phyloP scores from a whole-genome alignment of 1,140 invertebrate genomes.

The Diabrotica undecimpunctata region DNA sequence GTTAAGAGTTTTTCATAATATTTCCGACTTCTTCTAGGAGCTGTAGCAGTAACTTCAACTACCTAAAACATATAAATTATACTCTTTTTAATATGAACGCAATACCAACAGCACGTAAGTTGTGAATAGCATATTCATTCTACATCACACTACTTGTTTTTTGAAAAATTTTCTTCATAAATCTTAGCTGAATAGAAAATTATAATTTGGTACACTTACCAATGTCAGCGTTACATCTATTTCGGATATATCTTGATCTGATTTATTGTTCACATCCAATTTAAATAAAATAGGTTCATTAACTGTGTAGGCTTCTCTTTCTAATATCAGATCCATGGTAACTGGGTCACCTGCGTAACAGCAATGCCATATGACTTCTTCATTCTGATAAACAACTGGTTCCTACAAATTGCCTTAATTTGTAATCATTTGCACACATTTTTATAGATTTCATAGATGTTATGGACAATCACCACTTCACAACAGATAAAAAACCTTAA shows the following conservation, averaged over 20 bases:
- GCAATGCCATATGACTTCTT: not conserved
- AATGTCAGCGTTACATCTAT: not conserved
- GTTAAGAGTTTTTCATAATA: not conserved
- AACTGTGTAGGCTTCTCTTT: not conserved
- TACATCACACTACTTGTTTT: no score
- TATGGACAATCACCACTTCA: no score
- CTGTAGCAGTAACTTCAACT: not conserved
- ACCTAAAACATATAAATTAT: not conserved
- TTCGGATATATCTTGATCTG: not conserved
- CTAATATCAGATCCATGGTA: not conserved
- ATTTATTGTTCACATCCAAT: not conserved
- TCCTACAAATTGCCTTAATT: no score
- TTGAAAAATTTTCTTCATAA: no score
- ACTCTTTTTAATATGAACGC: no score
- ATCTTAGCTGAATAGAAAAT: no score
- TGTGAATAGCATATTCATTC: no score
- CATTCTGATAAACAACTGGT: not conserved
- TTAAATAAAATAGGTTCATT: not conserved
- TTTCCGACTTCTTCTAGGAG: not conserved
- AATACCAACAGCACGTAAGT: no score
- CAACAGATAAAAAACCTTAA: no score
- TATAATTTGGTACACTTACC: no score
- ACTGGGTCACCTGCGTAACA: not conserved
- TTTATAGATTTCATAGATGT: no score
- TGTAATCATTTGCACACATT: no score